Evolutionary conservation across 35 echinoderm and acorn worm species (phyloP).

Genomic region (Ophioderma brevispina): DNA sequence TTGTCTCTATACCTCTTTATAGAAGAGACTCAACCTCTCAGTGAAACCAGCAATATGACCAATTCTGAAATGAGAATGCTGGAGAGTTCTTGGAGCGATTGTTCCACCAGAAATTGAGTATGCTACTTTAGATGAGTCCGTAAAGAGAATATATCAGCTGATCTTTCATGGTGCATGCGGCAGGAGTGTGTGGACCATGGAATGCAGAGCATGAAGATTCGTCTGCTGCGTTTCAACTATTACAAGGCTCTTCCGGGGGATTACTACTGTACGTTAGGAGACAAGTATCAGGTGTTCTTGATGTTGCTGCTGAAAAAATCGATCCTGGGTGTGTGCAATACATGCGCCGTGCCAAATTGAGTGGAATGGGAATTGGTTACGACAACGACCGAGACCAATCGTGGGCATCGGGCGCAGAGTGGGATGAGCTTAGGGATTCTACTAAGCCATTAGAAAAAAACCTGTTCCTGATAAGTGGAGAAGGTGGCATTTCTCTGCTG

Average conservation of each 20-base stretch:
- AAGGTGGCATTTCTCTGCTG: slow-evolving; percentile 3
- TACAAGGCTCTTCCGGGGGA: slow-evolving; percentile 14
- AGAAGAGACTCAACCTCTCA: background rate
- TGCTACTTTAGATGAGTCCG: background rate
- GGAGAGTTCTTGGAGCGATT: background rate
- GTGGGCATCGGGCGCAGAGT: background rate
- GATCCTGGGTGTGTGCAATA: background rate
- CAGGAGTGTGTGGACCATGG: slow-evolving; percentile 52
- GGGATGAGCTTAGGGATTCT: background rate
- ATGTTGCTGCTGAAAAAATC: slow-evolving; percentile 21
- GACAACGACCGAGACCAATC: no score
- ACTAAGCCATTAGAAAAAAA: background rate
- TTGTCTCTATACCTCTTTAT: background rate
- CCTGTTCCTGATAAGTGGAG: background rate
- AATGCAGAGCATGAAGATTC: background rate
- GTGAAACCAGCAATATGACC: background rate
- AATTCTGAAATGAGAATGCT: no score
- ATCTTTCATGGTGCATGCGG: slow-evolving; percentile 24
- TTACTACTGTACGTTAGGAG: slow-evolving; percentile 29
- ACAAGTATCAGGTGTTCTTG: slow-evolving; percentile 35
- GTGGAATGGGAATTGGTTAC: background rate
- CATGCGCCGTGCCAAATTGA: slow-evolving; percentile 30
- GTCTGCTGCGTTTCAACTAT: background rate
- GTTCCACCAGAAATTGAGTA: background rate
- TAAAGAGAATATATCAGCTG: background rate